These are phyloP conservation scores for Calliphora vicina DNA, from an alignment of 1,140 invertebrate species.

Conservation along the genomic window DNA sequence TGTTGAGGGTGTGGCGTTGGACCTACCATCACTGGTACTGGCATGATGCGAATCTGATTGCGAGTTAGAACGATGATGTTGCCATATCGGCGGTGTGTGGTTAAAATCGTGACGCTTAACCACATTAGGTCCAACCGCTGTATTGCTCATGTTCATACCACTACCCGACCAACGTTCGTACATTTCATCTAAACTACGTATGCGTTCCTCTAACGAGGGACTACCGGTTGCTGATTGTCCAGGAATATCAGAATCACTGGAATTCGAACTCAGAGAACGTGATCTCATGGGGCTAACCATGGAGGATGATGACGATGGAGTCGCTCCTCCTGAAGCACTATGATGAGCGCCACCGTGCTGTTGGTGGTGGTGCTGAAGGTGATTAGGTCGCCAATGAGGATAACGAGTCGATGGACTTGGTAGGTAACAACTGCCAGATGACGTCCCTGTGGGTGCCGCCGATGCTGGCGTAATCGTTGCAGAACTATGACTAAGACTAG, in stretches of 20 bases:
- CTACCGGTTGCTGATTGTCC: constrained; percentile 64
- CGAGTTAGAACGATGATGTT: constrained; percentile 30
- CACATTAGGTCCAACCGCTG: neutral
- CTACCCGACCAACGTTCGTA: constrained; percentile 89
- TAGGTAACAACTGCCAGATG: constrained; percentile 40
- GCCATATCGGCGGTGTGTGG: constrained; percentile 39
- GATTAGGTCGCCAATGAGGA: constrained; percentile 55
- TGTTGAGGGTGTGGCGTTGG: constrained; percentile 47
- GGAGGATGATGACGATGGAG: constrained; percentile 46
- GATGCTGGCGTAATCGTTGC: constrained; percentile 38
- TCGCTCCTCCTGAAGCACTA: constrained; percentile 47
- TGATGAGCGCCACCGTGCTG: constrained; percentile 56
- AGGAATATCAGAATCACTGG: constrained; percentile 67
- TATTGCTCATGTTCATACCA: constrained; percentile 57
- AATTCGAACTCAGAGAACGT: constrained; percentile 70
- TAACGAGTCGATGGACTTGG: constrained; percentile 56
- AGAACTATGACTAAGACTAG: constrained; percentile 53
- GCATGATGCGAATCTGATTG: constrained; percentile 6
- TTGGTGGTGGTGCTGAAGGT: constrained; percentile 57
- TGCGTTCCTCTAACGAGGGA: constrained; percentile 85
- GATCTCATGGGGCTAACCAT: constrained; percentile 68
- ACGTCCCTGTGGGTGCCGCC: constrained; percentile 31
- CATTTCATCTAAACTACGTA: constrained; percentile 88
- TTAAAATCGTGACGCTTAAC: constrained; percentile 38
- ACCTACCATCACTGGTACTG: neutral